These are phyloP conservation scores for Acestrorhynchus altus DNA, from an alignment of 2,797 vertebrate species.

Conservation along the genomic window DNA sequence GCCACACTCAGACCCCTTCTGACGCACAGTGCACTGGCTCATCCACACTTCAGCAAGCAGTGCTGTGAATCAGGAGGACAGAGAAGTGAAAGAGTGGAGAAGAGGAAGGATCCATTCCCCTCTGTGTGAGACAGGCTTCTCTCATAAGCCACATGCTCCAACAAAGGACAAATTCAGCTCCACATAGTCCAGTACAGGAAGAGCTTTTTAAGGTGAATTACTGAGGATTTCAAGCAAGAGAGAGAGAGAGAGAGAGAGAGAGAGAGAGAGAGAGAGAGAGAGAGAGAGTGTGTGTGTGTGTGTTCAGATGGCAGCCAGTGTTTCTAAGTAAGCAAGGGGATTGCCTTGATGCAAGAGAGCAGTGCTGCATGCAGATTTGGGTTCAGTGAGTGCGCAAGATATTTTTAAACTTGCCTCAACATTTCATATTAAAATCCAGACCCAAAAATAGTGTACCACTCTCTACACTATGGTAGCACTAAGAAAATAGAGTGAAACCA, in stretches of 20 bases:
- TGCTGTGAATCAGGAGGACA: constrained; percentile 9
- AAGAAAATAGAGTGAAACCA: not conserved
- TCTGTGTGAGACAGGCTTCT: not conserved
- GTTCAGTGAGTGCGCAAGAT: constrained; percentile 4
- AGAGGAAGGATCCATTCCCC: constrained; percentile 32
- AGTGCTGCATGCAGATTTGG: constrained; percentile 4
- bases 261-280: constrained; percentile 19
- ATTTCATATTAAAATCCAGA: not conserved
- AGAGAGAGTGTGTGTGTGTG: constrained; percentile 25
- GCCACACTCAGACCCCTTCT: not conserved
- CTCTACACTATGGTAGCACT: not conserved
- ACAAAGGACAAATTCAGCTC: constrained; percentile 23
- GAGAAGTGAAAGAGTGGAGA: constrained; percentile 36
- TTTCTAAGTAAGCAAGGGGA: not conserved
- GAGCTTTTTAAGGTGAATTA: constrained; percentile 8
- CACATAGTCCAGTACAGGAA: constrained; percentile 24
- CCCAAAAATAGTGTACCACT: not conserved
- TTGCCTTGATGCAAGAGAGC: constrained; percentile 15
- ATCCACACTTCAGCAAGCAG: constrained; percentile 19
- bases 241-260: not conserved
- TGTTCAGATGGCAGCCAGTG: not conserved
- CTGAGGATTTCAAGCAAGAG: constrained; percentile 8
- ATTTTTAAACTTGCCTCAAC: constrained; percentile 9
- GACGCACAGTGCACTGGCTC: not conserved
- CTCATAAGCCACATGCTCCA: constrained; percentile 1